These are phyloP conservation scores for Meghimatium bilineatum DNA, from an alignment of 2,888 invertebrate species.

Conservation along the genomic window DNA sequence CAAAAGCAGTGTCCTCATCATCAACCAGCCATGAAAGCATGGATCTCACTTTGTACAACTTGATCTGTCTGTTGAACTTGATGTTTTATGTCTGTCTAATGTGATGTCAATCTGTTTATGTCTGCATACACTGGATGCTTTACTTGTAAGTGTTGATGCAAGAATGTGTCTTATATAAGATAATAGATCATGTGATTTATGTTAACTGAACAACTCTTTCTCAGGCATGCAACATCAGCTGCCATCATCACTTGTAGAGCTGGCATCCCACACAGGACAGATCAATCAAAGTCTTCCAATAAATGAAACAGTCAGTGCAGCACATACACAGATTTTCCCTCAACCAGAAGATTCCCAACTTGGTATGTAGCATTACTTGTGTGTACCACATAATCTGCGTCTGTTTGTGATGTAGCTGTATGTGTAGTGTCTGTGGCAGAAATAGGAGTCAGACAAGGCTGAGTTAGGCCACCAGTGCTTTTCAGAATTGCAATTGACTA, in stretches of 20 bases:
- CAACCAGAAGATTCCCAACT: slow-evolving; percentile 42
- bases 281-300: background rate
- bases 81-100: background rate
- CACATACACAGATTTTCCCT: slow-evolving; percentile 38
- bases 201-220: too few relatives aligned
- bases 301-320: background rate
- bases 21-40: background rate
- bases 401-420: too few relatives aligned
- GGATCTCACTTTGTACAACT: too few relatives aligned
- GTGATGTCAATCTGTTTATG: background rate
- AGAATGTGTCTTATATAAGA: too few relatives aligned
- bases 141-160: too few relatives aligned
- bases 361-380: too few relatives aligned
- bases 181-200: too few relatives aligned
- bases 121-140: background rate
- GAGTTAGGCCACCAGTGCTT: too few relatives aligned
- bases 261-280: background rate
- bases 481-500: too few relatives aligned
- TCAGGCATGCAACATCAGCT: background rate
- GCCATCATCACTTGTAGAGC: background rate
- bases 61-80: background rate
- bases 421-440: too few relatives aligned
- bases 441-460: too few relatives aligned
- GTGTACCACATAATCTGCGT: too few relatives aligned
- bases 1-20: background rate